Evolutionary conservation across 2,113 vertebrate genomes (phyloP), one percentile per base, ranked within the genome.

Genomic region (Vanacampus margaritifer): DNA sequence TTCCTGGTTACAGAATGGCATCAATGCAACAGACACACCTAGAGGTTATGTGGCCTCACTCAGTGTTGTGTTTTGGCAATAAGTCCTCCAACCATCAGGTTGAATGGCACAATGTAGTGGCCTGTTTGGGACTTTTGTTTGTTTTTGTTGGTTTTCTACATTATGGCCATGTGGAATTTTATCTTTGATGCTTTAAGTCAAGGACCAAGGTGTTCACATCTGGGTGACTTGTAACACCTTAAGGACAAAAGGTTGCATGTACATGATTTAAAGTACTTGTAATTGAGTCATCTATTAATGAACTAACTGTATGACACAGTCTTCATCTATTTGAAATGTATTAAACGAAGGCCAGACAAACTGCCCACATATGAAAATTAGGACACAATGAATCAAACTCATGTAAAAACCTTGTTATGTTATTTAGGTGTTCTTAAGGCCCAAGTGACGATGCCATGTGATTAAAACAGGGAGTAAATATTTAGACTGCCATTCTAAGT

Each of bases 1-100:
- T 87, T 88, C 87, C 84, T 84, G 87, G 86, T 89, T 77, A 79
- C 78, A 73, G 73, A 82, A 78, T 78, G 74, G 67, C 76, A 79
- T 68, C 72, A 68, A 57, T 65, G 70, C 65, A 64, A 74, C 74
- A 74, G 81, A 81, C 83, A 81, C 73, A 54, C 84, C 87, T 79
- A 65, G 54, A 53, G 67, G 70, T 78, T 68, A 67, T 65, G 58
- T 66, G 64, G 57, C 71, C 66, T 64, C 43, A 50, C 16, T 72
- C 56, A 50, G 60, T 12, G 1, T 50, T 73, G 45, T 81, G 69
- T 79, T 83, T 77, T 87, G 73, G 53, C 70, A 81, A 79, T 66
- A 80, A 1, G 21, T 71, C 16, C 23, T 16, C 39, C 54, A 54
- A 5, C 3, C 5, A n/a, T 59, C 19, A 62, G 60, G n/a, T 43